These are phyloP conservation scores for Apocrypta bakeri DNA, from an alignment of 1,140 invertebrate species.

Conservation along the genomic window DNA sequence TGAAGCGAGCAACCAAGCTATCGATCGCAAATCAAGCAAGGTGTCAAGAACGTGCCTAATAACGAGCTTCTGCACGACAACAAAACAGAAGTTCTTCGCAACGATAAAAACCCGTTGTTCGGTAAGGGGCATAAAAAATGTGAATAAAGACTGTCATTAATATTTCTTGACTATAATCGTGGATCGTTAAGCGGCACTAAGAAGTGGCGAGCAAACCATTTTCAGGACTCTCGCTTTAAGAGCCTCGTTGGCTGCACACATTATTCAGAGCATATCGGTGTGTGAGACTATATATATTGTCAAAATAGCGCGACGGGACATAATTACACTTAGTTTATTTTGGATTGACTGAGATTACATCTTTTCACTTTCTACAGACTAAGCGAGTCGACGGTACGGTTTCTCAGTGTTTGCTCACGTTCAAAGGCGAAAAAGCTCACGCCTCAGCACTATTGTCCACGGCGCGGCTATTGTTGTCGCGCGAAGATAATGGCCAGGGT, in stretches of 20 bases:
- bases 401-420: background rate
- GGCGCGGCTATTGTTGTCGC: background rate
- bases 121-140: background rate
- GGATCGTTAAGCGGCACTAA: slow-evolving; percentile 30
- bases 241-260: background rate
- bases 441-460: background rate
- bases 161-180: background rate
- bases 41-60: too few relatives aligned
- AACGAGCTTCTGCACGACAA: too few relatives aligned
- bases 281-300: background rate
- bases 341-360: background rate
- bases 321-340: slow-evolving; percentile 14
- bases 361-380: slow-evolving; percentile 22
- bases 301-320: background rate
- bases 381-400: background rate
- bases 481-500: background rate
- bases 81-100: background rate
- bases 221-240: background rate
- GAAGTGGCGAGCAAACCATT: background rate
- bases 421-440: background rate
- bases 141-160: background rate
- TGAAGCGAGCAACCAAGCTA: too few relatives aligned
- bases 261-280: background rate
- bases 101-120: background rate
- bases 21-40: too few relatives aligned